A percentile compares a stretch with the other conserved stretches of the same genome.
phyloP scores from a whole-genome alignment of 2,113 vertebrate genomes.

The Syngnathoides biaculeatus region DNA sequence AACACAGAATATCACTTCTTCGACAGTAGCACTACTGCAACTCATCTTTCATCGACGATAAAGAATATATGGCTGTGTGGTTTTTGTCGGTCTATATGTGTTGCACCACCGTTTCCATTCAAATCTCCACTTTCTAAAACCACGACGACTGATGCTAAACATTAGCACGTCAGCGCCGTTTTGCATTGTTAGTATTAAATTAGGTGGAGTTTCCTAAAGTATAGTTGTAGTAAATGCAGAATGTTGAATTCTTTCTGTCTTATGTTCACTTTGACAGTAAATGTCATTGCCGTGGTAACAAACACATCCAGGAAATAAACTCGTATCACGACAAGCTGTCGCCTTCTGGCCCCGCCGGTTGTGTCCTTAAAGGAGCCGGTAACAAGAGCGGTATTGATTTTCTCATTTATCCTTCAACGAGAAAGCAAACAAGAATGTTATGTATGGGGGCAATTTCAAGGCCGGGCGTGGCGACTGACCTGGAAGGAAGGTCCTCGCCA shows the following conservation, averaged over 20 bases:
- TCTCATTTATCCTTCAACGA: constrained; percentile 6
- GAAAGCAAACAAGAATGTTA: constrained; percentile 6
- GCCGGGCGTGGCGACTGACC: background rate
- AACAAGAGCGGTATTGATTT: background rate
- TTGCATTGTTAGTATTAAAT: background rate
- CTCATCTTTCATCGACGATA: too few relatives aligned
- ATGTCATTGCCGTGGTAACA: background rate
- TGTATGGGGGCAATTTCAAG: constrained; percentile 6
- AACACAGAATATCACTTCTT: too few relatives aligned
- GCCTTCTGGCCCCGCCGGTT: background rate
- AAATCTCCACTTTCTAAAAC: too few relatives aligned
- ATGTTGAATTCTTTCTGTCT: too few relatives aligned
- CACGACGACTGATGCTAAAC: background rate
- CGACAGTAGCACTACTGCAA: too few relatives aligned
- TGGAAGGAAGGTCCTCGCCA: background rate
- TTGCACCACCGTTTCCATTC: too few relatives aligned
- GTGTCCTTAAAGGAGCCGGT: background rate
- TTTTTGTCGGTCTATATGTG: too few relatives aligned
- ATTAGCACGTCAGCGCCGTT: background rate
- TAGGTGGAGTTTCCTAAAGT: background rate
- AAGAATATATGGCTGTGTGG: too few relatives aligned
- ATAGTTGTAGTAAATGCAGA: too few relatives aligned
- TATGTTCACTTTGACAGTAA: too few relatives aligned
- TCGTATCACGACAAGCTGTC: background rate
- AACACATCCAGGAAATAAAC: background rate